A percentile compares a stretch with the other conserved stretches of the same genome.
Conservation (phyloP, 92 coral and sea anemone species). For the Palythoa grandiflora region DNA sequence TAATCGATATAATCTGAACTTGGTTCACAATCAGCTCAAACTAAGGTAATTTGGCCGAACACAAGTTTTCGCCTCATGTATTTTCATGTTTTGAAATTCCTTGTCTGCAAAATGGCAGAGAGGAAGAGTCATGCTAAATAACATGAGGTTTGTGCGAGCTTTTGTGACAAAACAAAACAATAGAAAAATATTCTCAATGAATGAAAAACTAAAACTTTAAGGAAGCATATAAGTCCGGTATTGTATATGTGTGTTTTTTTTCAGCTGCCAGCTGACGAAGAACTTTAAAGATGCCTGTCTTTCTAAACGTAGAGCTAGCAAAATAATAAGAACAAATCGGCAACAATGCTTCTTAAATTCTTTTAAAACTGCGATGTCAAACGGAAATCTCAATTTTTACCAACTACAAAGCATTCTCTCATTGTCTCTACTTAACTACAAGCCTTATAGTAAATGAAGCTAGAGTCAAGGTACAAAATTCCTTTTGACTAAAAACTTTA, state of each 20-base stretch:
- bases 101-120: background rate
- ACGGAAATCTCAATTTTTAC: background rate
- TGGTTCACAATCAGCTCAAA: background rate
- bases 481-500: background rate
- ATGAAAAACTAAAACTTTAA: background rate
- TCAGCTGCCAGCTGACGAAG: background rate
- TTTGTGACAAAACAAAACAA: background rate
- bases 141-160: background rate
- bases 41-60: background rate
- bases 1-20: background rate
- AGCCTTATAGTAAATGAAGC: background rate
- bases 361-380: background rate
- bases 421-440: background rate
- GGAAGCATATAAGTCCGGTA: background rate
- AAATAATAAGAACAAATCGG: background rate
- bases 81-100: background rate
- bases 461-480: background rate
- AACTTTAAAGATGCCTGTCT: background rate
- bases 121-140: background rate
- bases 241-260: background rate
- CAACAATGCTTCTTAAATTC: background rate
- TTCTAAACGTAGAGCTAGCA: background rate
- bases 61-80: background rate
- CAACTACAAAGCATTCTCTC: background rate
- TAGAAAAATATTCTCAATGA: background rate